Evolutionary conservation across 2,113 vertebrate genomes (phyloP).

Genomic region (Pipra filicauda): DNA sequence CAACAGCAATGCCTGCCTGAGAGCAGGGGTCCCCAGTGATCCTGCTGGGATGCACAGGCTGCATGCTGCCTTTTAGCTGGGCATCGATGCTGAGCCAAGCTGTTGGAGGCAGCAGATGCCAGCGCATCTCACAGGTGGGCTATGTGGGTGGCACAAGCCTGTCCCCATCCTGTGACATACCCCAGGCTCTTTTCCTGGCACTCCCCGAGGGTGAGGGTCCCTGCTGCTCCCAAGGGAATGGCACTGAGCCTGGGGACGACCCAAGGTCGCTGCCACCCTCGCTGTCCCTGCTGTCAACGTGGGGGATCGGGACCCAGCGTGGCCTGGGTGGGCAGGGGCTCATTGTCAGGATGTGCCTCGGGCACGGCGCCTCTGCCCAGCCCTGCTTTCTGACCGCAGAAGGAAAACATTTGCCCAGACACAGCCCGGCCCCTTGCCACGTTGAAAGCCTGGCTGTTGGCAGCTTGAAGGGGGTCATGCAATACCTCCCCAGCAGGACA

Average conservation of each 20-base stretch:
- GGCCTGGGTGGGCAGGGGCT: conserved; percentile 36
- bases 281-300: not conserved
- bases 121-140: not conserved
- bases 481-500: conserved; percentile 1
- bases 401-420: conserved; percentile 47
- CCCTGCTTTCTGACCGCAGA: conserved; percentile 29
- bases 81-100: not conserved
- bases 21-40: not conserved
- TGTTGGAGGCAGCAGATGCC: rapidly evolving
- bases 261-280: not conserved
- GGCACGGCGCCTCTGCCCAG: conserved; percentile 1
- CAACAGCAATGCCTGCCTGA: not conserved
- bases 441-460: conserved; percentile 31
- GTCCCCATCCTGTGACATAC: not conserved
- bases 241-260: not conserved
- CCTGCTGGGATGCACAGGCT: not conserved
- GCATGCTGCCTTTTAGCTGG: not conserved
- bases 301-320: not conserved
- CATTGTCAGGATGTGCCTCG: conserved; percentile 34
- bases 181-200: rapidly evolving
- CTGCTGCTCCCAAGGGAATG: not conserved
- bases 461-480: not conserved
- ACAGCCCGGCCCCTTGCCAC: conserved; percentile 21
- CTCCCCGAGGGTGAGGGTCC: not conserved
- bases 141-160: not conserved